Evolutionary conservation across 2,113 vertebrate genomes (phyloP).

Genomic region (Rhinolophus sinicus): DNA sequence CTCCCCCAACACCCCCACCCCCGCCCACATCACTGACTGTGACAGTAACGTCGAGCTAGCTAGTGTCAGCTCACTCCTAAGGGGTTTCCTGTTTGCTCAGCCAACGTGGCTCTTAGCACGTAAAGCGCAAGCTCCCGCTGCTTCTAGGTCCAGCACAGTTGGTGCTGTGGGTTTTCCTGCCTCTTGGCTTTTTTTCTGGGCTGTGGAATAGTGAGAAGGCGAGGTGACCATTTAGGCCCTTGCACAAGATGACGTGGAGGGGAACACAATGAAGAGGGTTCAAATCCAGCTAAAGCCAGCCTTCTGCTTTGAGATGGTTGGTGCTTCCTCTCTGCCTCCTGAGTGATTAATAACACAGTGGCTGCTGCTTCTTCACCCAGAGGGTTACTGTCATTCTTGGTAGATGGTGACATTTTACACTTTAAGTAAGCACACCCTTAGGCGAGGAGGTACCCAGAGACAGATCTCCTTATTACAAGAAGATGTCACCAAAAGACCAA

Average conservation of each 20-base stretch:
- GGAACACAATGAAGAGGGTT: not conserved
- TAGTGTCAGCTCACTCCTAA: not conserved
- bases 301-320: constrained; percentile 39
- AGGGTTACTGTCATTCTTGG: constrained; percentile 87
- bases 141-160: not conserved
- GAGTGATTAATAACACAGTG: constrained; percentile 83
- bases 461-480: constrained; percentile 87
- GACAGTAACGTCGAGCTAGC: not conserved
- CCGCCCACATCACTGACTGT: not conserved
- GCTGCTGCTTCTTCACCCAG: constrained; percentile 81
- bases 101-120: not conserved
- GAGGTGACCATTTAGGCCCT: not conserved
- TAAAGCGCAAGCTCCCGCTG: not conserved
- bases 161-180: not conserved
- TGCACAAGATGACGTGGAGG: not conserved
- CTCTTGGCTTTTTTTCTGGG: not conserved
- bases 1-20: not conserved
- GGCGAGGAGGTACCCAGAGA: constrained; percentile 86
- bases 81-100: not conserved
- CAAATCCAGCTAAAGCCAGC: not conserved
- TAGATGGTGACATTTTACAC: constrained; percentile 89
- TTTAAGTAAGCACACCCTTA: constrained; percentile 87
- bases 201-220: not conserved
- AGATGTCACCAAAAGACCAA: constrained; percentile 88
- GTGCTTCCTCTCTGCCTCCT: constrained; percentile 66